Conservation (phyloP, 2,797 vertebrate species). For the Carapus acus region DNA sequence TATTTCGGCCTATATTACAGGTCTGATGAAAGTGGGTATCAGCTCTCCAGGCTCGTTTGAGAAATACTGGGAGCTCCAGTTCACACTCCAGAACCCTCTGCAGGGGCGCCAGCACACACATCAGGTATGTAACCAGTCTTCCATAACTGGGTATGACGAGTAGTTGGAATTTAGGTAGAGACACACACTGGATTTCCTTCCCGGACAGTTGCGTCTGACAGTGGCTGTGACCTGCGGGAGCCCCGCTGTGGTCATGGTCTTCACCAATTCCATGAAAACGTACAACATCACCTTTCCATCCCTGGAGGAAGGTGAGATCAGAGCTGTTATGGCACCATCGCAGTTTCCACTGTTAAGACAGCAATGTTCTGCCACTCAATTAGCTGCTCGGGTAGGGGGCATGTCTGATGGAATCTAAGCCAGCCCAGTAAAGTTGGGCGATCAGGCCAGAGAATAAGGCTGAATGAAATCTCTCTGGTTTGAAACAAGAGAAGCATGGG, state of each 20-base stretch:
- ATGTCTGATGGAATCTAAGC: no score
- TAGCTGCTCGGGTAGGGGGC: no score
- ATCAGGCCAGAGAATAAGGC: no score
- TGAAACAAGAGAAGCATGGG: no score
- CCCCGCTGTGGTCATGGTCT: conserved; percentile 41
- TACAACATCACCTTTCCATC: conserved; percentile 49
- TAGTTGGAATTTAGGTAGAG: neutral
- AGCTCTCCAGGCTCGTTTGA: conserved; percentile 12
- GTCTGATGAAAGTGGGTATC: conserved; percentile 48
- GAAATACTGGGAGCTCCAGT: conserved; percentile 38
- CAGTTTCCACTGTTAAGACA: no score
- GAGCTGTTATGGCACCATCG: neutral
- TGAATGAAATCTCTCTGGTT: no score
- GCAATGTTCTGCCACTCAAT: no score
- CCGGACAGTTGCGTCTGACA: conserved; percentile 59
- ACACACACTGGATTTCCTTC: conserved; percentile 6
- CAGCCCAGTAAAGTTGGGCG: no score
- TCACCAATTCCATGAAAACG: neutral
- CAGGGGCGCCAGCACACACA: conserved; percentile 4
- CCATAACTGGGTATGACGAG: neutral
- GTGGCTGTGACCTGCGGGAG: conserved; percentile 44
- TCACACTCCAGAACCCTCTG: conserved; percentile 25
- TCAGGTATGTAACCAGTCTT: conserved; percentile 26
- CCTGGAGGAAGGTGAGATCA: conserved; percentile 50
- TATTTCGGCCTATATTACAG: conserved; percentile 35